Percentiles rank a stretch among this genome's conserved stretches.
Conservation (phyloP, 2,113 vertebrate genomes). For the Notiomystis cincta region DNA sequence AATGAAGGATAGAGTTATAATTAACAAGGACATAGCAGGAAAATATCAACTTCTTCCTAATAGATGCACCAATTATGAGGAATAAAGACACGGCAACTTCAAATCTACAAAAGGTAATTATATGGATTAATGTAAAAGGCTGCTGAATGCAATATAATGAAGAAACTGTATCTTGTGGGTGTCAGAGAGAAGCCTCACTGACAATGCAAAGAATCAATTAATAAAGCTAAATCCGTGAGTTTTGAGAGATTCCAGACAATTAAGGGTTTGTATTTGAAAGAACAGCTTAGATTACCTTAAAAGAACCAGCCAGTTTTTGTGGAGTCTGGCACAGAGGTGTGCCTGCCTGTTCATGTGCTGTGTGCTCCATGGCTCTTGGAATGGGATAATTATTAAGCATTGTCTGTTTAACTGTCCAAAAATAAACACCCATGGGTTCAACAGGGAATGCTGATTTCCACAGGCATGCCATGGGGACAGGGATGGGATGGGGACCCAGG, state of each 20-base stretch:
- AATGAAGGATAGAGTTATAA: slow-evolving; percentile 66
- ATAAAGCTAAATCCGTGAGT: background rate
- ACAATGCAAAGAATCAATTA: slow-evolving; percentile 37
- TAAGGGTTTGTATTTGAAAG: background rate
- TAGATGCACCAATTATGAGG: slow-evolving; percentile 63
- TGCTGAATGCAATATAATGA: background rate
- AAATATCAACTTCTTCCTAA: slow-evolving; percentile 66
- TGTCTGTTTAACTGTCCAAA: background rate
- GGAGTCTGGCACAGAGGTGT: fast-evolving
- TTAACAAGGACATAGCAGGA: slow-evolving; percentile 64
- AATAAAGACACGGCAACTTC: slow-evolving; percentile 55
- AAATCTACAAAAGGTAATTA: slow-evolving; percentile 50
- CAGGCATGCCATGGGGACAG: too few species aligned
- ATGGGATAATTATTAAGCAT: background rate
- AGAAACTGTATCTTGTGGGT: background rate
- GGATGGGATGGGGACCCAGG: fast-evolving
- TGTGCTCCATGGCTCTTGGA: background rate
- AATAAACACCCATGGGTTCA: background rate
- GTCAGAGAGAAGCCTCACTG: background rate
- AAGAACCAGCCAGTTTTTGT: fast-evolving
- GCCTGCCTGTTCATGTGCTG: background rate
- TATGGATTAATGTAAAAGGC: slow-evolving; percentile 50
- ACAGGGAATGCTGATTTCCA: background rate
- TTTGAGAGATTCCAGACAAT: background rate
- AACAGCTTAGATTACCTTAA: background rate